Percentiles rank a stretch among this genome's conserved stretches.
Conservation (phyloP, 1,140 invertebrate species). For the Diachasma alloeum region DNA sequence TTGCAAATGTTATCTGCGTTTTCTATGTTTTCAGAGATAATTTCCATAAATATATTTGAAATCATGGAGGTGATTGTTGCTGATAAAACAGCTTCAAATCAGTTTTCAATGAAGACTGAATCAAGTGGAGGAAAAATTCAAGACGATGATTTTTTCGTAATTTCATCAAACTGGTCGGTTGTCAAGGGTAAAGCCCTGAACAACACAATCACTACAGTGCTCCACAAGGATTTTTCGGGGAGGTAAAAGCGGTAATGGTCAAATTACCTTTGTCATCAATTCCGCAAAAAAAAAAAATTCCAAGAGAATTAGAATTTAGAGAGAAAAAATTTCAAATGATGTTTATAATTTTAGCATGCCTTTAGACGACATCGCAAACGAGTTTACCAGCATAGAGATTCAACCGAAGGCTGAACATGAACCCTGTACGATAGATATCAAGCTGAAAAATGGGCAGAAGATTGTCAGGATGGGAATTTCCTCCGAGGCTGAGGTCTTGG, state of each 20-base stretch:
- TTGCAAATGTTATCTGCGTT: too few species aligned
- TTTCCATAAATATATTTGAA: not conserved
- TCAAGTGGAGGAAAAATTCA: not conserved
- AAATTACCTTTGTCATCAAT: not conserved
- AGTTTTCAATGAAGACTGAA: not conserved
- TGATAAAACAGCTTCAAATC: not conserved
- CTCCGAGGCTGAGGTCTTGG: conserved; percentile 59
- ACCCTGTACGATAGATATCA: conserved; percentile 53
- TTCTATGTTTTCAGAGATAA: not conserved
- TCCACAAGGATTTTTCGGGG: conserved; percentile 25
- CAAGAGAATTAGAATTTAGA: too few species aligned
- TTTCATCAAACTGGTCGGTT: conserved; percentile 52
- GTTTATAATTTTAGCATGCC: conserved; percentile 45
- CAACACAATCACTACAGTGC: conserved; percentile 42
- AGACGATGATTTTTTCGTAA: conserved; percentile 29
- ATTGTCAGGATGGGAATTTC: conserved; percentile 54
- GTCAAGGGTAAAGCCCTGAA: conserved; percentile 40
- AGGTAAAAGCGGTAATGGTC: conserved; percentile 36
- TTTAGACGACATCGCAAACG: conserved; percentile 51
- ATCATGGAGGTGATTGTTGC: not conserved
- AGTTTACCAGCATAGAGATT: conserved; percentile 52
- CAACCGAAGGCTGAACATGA: conserved; percentile 41
- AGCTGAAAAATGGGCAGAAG: conserved; percentile 49
- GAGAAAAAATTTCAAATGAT: too few species aligned
- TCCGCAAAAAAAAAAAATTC: too few species aligned